Evolutionary conservation across 1,140 invertebrate genomes (phyloP), one percentile per base, ranked within the genome.

Genomic region (Drosophila tristis): DNA sequence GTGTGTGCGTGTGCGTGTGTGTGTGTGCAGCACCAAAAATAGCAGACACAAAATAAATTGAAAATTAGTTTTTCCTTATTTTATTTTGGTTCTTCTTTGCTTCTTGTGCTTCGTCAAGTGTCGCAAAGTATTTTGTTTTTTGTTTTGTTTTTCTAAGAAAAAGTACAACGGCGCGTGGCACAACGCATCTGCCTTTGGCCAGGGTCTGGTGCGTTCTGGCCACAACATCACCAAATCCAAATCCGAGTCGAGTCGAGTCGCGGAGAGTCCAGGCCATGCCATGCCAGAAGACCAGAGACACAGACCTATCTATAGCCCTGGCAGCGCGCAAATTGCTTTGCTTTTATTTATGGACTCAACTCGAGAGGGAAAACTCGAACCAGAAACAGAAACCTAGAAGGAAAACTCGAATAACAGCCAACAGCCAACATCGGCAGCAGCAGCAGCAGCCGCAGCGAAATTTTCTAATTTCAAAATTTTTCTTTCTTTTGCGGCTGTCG

Each of bases 301-400:
- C 64, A 56, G 43, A 57, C 63, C 84, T 89, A 77, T 89, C 67
- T 89, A 87, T 89, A 86, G 82, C 56, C 58, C 61, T 61, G 70
- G 63, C 66, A 60, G 63, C 74, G 58, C 53, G 74, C 61, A 87
- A 87, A 87, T 87, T 87, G 82, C 84, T 70, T 75, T 86, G 35
- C 45, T 86, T 87, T 87, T 87, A 87, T 87, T 87, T 87, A 87
- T 87, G 82, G 82, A 87, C 84, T 55, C 82, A 55, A 81, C 78
- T 85, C 77, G 61, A 13, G 35, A 39, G 35, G 26, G 35, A 39
- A 39, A 39, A 39, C 35, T 39, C 35, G 35, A 39, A 39, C 35
- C 35, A 39, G 35, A 39, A 39, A 39, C 35, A 39, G 35, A 39
- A 13, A 39, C 11, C 13, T 4, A 13, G 35, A 39, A 13, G 35